Evolutionary conservation across 2,113 vertebrate genomes (phyloP).

Genomic region (Mola mola): DNA sequence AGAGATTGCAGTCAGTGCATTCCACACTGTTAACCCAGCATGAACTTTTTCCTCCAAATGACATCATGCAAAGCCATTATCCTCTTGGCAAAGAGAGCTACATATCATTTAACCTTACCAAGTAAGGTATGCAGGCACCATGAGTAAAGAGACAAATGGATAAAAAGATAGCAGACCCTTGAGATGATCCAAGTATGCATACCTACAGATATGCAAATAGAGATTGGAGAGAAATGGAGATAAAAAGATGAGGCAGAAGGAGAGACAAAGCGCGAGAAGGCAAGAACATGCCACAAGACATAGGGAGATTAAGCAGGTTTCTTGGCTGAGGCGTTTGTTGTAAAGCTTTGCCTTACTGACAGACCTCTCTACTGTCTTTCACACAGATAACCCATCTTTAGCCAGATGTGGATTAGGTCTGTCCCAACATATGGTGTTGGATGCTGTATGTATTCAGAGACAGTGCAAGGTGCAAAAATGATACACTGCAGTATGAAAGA

Average conservation of each 20-base stretch:
- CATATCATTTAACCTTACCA: conserved; percentile 29
- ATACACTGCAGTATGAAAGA: no score
- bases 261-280: conserved; percentile 12
- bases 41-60: conserved; percentile 30
- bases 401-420: conserved; percentile 69
- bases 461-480: neutral
- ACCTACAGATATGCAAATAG: conserved; percentile 41
- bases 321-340: conserved; percentile 15
- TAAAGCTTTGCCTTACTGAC: conserved; percentile 16
- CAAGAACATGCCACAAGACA: conserved; percentile 28
- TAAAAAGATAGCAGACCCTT: conserved; percentile 23
- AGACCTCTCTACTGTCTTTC: conserved; percentile 27
- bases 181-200: conserved; percentile 21
- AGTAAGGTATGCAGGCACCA: conserved; percentile 21
- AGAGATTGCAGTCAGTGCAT: no score
- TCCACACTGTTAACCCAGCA: conserved; percentile 21
- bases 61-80: conserved; percentile 23
- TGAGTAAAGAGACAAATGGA: conserved; percentile 32
- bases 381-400: conserved; percentile 37
- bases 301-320: conserved; percentile 10
- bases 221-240: conserved; percentile 9
- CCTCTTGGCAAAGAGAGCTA: conserved; percentile 14
- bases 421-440: conserved; percentile 55
- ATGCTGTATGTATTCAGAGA: neutral
- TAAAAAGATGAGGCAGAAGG: conserved; percentile 9